phyloP scores from a whole-genome alignment of 2,797 vertebrate species.

The Diglossa cyanea region DNA sequence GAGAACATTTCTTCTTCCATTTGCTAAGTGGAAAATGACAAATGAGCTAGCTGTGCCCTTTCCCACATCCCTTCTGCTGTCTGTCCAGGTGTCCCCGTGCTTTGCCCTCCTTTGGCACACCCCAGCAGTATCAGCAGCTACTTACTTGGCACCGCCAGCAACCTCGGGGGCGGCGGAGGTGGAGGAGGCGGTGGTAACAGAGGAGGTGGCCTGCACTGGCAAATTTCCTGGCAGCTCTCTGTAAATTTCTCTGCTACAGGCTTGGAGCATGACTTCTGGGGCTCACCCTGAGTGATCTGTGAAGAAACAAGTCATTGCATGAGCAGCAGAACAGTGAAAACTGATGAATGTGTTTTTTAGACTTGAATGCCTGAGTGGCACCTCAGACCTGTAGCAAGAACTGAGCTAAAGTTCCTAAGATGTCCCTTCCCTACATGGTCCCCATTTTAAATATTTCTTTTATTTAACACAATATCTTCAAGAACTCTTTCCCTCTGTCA shows the following conservation, averaged over 20 bases:
- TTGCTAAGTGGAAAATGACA: slow-evolving; percentile 70
- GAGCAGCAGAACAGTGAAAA: slow-evolving; percentile 10
- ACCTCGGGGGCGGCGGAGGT: slow-evolving; percentile 82
- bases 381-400: background rate
- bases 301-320: slow-evolving; percentile 34
- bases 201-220: slow-evolving; percentile 91
- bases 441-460: background rate
- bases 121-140: background rate
- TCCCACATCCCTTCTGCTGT: background rate
- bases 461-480: background rate
- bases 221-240: slow-evolving; percentile 88
- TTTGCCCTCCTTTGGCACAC: background rate
- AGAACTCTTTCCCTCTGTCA: background rate
- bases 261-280: slow-evolving; percentile 92
- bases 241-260: slow-evolving; percentile 83
- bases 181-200: slow-evolving; percentile 90
- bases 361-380: background rate
- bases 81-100: accelerated
- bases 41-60: slow-evolving; percentile 25
- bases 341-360: background rate
- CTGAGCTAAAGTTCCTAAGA: background rate
- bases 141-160: slow-evolving; percentile 74
- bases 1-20: slow-evolving; percentile 61
- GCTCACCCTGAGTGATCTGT: slow-evolving; percentile 85
- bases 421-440: background rate